phyloP scores from a whole-genome alignment of 2,113 vertebrate species.

The Cromileptes altivelis region DNA sequence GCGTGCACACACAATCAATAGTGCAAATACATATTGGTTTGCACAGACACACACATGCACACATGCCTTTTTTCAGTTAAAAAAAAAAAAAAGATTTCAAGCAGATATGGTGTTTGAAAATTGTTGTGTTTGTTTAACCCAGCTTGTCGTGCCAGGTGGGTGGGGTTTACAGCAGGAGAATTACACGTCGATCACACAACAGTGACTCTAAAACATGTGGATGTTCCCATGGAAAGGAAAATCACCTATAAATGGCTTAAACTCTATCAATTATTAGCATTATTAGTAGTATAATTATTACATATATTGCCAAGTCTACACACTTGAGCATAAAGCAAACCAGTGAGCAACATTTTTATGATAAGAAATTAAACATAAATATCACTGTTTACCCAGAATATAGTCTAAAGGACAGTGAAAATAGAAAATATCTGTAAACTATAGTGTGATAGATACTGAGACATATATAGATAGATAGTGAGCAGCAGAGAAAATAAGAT shows the following conservation, averaged over 20 bases:
- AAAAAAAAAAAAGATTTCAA: constrained; percentile 10
- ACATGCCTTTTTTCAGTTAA: constrained; percentile 18
- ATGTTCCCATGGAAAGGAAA: background rate
- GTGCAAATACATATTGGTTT: constrained; percentile 36
- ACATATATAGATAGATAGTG: constrained; percentile 29
- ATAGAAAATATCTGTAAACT: background rate
- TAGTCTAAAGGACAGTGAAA: background rate
- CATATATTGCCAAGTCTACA: background rate
- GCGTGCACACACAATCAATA: constrained; percentile 75
- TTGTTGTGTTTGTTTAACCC: constrained; percentile 49
- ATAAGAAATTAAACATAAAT: background rate
- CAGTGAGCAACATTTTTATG: background rate
- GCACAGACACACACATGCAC: constrained; percentile 17
- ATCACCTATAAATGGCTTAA: background rate
- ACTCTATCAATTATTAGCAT: background rate
- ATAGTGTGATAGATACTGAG: constrained; percentile 19
- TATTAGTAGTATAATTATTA: background rate
- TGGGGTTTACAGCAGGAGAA: constrained; percentile 9
- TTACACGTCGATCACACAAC: constrained; percentile 27
- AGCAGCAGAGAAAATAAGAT: constrained; percentile 70
- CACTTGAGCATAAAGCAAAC: background rate
- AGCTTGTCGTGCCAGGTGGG: constrained; percentile 18
- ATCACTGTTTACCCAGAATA: background rate
- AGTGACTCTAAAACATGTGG: no score
- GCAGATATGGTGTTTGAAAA: constrained; percentile 35